Conservation (phyloP, 2,797 vertebrate species). For the Alouatta caraya region DNA sequence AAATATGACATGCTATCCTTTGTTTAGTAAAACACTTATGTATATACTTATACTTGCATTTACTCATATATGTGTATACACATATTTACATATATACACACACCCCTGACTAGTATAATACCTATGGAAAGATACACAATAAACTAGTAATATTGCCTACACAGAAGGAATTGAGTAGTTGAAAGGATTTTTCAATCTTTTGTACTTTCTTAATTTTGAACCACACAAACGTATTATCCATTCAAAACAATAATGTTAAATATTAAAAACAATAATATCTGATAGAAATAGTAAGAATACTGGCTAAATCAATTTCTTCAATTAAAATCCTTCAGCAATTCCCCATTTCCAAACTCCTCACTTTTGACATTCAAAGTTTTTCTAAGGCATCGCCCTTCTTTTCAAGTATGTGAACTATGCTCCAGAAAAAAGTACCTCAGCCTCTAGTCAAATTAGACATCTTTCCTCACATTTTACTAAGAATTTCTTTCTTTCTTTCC, state of each 20-base stretch:
- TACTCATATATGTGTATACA: background rate
- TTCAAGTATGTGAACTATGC: background rate
- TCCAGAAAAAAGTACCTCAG: background rate
- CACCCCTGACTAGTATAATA: background rate
- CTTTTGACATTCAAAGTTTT: slow-evolving; percentile 14
- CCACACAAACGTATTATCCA: background rate
- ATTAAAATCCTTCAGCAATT: background rate
- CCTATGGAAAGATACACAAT: background rate
- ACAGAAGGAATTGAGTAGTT: background rate
- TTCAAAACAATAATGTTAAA: slow-evolving; percentile 7
- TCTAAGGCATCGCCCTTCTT: background rate
- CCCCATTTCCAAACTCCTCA: slow-evolving; percentile 17
- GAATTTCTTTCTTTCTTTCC: background rate
- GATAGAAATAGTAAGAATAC: background rate
- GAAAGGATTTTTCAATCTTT: background rate
- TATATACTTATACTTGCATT: background rate
- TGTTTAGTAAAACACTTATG: background rate
- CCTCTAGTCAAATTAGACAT: background rate
- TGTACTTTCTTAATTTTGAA: background rate
- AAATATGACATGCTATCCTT: background rate
- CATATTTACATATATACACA: background rate
- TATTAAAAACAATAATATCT: background rate
- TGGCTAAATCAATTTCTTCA: background rate
- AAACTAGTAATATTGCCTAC: background rate
- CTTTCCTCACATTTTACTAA: slow-evolving; percentile 36